A percentile compares a stretch with the other conserved stretches of the same genome.
Conservation (phyloP, 37 sponge, comb jelly and placozoan species). For the Geodia barretti region DNA sequence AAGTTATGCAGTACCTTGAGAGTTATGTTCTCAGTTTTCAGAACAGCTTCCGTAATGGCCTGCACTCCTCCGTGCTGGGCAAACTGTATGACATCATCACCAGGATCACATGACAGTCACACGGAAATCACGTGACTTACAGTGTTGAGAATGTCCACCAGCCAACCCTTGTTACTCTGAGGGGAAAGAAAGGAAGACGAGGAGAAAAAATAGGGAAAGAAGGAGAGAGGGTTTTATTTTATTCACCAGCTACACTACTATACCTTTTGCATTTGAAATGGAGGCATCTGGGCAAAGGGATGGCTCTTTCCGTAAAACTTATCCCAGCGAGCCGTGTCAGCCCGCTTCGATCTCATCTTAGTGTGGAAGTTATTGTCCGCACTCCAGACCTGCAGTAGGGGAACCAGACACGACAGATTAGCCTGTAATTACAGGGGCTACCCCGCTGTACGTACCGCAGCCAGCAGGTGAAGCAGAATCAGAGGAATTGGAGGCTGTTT, state of each 20-base stretch:
- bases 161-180: constrained; percentile 79
- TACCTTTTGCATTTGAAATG: constrained; percentile 63
- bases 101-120: no score
- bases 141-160: constrained; percentile 82
- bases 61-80: constrained; percentile 78
- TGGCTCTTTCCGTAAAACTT: constrained; percentile 19
- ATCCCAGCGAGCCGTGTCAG: constrained; percentile 15
- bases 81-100: constrained; percentile 49
- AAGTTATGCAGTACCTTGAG: constrained; percentile 26
- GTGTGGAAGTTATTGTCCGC: constrained; percentile 68
- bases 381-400: constrained; percentile 53
- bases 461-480: constrained; percentile 61
- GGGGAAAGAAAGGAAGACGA: constrained; percentile 1
- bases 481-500: constrained; percentile 67
- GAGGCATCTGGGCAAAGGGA: constrained; percentile 56
- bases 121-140: constrained; percentile 42
- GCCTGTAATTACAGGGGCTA: neutral
- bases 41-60: constrained; percentile 55
- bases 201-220: constrained; percentile 12
- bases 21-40: constrained; percentile 55
- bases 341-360: constrained; percentile 61
- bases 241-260: neutral
- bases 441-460: constrained; percentile 47
- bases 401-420: neutral
- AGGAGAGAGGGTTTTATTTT: neutral